Base-by-base conservation (phyloP, 2,888 invertebrate species). In the Xanthia togata region DNA sequence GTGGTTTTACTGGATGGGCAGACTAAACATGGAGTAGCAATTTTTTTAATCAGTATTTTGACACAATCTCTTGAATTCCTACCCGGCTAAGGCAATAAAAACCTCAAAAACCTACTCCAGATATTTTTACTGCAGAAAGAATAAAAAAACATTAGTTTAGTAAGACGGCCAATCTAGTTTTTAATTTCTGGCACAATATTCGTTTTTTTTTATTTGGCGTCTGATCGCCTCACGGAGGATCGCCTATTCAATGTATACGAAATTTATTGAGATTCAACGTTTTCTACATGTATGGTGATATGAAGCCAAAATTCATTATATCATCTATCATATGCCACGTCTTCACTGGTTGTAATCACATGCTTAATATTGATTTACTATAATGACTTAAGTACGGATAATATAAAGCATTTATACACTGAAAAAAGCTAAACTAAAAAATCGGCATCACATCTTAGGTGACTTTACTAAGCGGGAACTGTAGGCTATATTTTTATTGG, bases 401-500 rank as follows among this genome's bases (percentile, higher is more conserved):
- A 72, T 72, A 77, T 82, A 81, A 76, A 88, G 79, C 84, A 81
- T 87, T 82, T 88, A 86, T 85, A 87, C 89, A 89, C 72, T 68
- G 73, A 79, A 87, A 81, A 70, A 76, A 73, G 67, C 76, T 82
- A 62, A 80, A 73, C 62, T 81, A 81, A 81, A 81, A 73, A 81
- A 79, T 71, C 70, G 73, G 63, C 77, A 78, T 85, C 84, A 86
- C 80, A 63, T 82, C 73, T 70, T 85, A 84, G 81, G 81, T 83
- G 80, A 80, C 64, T 84, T 74, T 73, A 74, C 75, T 73, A 88
- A 89, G 86, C 84, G 87, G 86, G 78, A 85, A 88, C 82, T 89
- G 89, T 87, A 89, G 86, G 85, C 89, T 83, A 89, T 88, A 90
- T 87, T 89, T 90, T 88, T 89, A 90, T 85, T 89, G 90, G 87